A percentile compares a stretch with the other conserved stretches of the same genome.
phyloP scores from a whole-genome alignment of 2,888 invertebrate species.

The Tromatobia lineatoria region DNA sequence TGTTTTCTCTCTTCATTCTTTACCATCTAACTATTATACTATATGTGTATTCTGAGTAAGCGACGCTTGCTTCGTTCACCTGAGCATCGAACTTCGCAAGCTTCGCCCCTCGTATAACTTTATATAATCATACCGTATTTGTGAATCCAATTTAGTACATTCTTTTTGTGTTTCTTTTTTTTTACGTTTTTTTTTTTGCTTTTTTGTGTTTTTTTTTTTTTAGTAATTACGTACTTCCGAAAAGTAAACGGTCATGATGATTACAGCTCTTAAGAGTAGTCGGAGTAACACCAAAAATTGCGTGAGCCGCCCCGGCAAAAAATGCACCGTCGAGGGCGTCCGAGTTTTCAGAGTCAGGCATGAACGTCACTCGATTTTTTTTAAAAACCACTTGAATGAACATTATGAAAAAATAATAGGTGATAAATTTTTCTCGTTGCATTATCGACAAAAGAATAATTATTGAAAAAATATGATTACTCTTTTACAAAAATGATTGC shows the following conservation, averaged over 20 bases:
- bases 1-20: neutral
- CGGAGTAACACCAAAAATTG: conserved; percentile 32
- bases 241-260: conserved; percentile 42
- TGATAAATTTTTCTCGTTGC: neutral
- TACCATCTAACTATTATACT: conserved; percentile 28
- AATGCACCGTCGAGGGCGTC: conserved; percentile 2
- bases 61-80: conserved; percentile 74
- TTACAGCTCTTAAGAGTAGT: conserved; percentile 34
- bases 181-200: neutral
- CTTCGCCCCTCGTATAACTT: conserved; percentile 56
- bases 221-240: conserved; percentile 17
- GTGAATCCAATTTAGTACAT: conserved; percentile 42
- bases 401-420: neutral
- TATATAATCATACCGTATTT: conserved; percentile 45
- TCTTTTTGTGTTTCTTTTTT: conserved; percentile 12
- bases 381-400: conserved; percentile 4
- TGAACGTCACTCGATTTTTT: neutral
- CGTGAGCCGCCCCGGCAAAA: neutral
- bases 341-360: conserved; percentile 1
- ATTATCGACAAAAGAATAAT: neutral
- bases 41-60: conserved; percentile 48
- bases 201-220: neutral
- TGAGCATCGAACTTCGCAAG: conserved; percentile 75
- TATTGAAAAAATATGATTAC: neutral
- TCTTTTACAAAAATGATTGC: conserved; percentile 4